Percentiles rank a stretch among this genome's conserved stretches.
Evolutionary conservation across 2,113 vertebrate genomes (phyloP).

Genomic region (Platycercus adscitus): DNA sequence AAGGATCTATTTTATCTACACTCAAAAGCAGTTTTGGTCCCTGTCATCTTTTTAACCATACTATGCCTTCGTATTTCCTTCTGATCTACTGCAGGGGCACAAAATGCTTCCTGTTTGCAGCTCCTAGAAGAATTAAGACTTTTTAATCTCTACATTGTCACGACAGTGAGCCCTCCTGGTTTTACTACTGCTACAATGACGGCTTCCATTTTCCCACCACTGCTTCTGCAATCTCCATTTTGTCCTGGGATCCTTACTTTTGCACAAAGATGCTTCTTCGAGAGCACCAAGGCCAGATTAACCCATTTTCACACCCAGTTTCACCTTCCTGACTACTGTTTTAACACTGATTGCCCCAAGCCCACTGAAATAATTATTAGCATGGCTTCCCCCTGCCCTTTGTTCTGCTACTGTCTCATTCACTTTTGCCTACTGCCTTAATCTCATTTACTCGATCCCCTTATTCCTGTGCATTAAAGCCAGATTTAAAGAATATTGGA

Average conservation of each 20-base stretch:
- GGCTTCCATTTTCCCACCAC: not conserved
- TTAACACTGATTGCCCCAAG: not conserved
- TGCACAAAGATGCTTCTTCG: not conserved
- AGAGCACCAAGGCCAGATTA: not conserved
- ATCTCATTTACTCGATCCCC: not conserved
- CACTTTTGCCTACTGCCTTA: not conserved
- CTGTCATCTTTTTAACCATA: not conserved
- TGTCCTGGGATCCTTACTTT: not conserved
- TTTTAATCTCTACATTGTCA: not conserved
- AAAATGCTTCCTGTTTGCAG: not conserved
- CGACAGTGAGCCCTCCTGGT: accelerated
- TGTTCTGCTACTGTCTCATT: not conserved
- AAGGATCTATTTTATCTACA: not conserved
- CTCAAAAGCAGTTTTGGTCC: not conserved
- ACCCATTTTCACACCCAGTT: not conserved
- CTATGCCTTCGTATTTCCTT: not conserved
- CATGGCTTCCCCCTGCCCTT: not conserved
- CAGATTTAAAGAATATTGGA: not conserved
- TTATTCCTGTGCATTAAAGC: not conserved
- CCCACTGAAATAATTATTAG: not conserved
- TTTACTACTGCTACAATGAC: not conserved
- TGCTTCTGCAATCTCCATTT: not conserved
- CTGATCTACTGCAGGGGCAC: not conserved
- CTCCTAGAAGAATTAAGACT: not conserved
- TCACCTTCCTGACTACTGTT: not conserved